Base-by-base conservation (phyloP, 2,113 vertebrate genomes). In the Brienomyrus brachyistius region DNA sequence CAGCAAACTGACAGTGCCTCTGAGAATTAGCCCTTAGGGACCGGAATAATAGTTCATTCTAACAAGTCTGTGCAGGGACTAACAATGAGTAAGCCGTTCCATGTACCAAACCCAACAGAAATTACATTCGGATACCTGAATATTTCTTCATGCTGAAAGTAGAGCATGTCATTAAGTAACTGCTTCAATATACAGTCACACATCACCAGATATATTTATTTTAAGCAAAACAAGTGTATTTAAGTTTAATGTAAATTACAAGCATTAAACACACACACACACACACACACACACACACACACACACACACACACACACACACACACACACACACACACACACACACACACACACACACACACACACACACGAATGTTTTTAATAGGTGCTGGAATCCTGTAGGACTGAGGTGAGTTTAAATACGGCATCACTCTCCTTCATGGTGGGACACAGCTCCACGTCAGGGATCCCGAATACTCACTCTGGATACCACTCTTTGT, bases 201-300 rank as follows among this genome's bases (percentile, higher is more conserved):
- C 31, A 43, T 59, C 47, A 35, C 51, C 47, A 48, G 13, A 86
- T 56, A 21, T 56, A 21, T 54, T 85, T 23, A 17, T 2, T 84
- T 84, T 17, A 50, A 45, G 50, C 10, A n/a, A n/a, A 0, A 50
- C 23, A 48, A 48, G 35, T 23, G 90, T 91, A 91, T 92, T 92
- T 94, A 92, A 10, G 9, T 66, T 27, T 66, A 70, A 70, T 70
- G 62, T 70, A 11, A 70, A 31, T 66, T 62, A 92, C 90, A 21
- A 90, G 89, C 90, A 90, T 21, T 59, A 35, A 74, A 5, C 35
- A 40, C 43, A 45, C 43, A 45, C 43, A 45, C 43, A 45, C 0
- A 52, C 51, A 56, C 50, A 50, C 48, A 48, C 48, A 17, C n/a
- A 88, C 40, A 31, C 31, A 31, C 31, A 31, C 31, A 31, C 31